Conservation (phyloP, 2,113 vertebrate genomes). For the Tonatia bakeri region DNA sequence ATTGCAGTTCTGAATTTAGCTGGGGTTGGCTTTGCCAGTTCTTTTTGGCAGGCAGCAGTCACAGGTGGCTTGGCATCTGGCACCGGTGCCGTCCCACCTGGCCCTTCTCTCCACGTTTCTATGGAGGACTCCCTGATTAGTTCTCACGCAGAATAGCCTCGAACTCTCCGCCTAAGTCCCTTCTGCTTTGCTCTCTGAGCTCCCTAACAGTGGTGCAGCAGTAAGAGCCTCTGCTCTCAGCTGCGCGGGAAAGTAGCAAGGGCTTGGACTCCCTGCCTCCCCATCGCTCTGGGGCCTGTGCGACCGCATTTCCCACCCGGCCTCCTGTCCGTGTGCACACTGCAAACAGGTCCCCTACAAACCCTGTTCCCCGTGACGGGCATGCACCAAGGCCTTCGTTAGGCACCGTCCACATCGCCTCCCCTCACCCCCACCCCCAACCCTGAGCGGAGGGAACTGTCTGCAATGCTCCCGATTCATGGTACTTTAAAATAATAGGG, state of each 20-base stretch:
- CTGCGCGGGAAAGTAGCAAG: too few relatives aligned
- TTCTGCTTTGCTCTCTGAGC: neutral
- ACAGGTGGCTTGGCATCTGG: neutral
- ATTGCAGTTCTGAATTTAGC: neutral
- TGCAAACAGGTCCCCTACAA: fast-evolving
- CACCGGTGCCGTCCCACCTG: fast-evolving
- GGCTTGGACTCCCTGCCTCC: neutral
- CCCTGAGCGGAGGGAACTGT: neutral
- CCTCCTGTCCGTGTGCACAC: neutral
- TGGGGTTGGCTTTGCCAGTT: neutral
- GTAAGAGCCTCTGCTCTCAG: fast-evolving
- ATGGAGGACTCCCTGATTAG: neutral
- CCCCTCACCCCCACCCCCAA: too few relatives aligned
- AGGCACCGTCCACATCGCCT: fast-evolving
- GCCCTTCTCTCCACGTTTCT: neutral
- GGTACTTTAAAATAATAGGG: neutral
- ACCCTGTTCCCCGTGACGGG: fast-evolving
- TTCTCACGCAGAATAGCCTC: neutral
- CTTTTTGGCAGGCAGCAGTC: neutral
- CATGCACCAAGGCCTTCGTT: neutral
- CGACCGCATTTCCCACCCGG: neutral
- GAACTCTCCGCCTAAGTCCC: neutral
- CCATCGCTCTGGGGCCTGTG: neutral
- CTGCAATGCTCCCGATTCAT: too few relatives aligned
- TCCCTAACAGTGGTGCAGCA: fast-evolving